Conservation (phyloP, 2,797 vertebrate genomes). For the Otolemur crassicaudatus region DNA sequence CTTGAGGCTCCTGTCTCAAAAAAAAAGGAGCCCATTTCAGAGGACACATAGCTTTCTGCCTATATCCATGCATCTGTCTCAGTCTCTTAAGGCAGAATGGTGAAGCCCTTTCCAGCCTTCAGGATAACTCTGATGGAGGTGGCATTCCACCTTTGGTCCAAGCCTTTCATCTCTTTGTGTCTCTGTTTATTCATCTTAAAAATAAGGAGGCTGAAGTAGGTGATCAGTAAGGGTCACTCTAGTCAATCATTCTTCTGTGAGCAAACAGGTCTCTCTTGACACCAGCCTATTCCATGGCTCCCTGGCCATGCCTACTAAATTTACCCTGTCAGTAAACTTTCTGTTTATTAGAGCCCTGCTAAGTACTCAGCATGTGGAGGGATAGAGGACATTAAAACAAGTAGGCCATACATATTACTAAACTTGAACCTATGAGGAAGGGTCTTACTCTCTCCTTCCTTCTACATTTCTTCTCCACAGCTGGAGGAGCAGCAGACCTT, state of each 20-base stretch:
- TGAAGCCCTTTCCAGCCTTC: neutral
- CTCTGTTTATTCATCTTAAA: conserved; percentile 4
- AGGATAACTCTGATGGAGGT: neutral
- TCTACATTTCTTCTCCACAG: conserved; percentile 66
- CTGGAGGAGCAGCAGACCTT: conserved; percentile 89
- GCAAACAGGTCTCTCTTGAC: neutral
- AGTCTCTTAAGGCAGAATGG: neutral
- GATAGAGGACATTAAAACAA: neutral
- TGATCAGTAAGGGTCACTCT: neutral
- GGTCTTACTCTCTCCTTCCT: neutral
- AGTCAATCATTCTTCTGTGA: neutral
- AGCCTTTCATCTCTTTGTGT: neutral
- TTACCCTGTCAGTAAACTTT: neutral
- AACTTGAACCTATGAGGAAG: neutral
- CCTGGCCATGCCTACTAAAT: neutral
- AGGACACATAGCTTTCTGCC: neutral
- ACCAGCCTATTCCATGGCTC: neutral
- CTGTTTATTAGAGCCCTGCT: neutral
- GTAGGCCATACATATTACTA: neutral
- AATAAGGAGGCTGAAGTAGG: neutral
- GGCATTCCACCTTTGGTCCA: neutral
- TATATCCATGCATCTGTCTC: neutral
- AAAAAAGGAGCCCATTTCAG: neutral
- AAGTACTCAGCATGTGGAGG: neutral
- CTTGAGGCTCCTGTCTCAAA: no score